Evolutionary conservation across 2,888 invertebrate genomes (phyloP).

Genomic region (Gerris lacustris): DNA sequence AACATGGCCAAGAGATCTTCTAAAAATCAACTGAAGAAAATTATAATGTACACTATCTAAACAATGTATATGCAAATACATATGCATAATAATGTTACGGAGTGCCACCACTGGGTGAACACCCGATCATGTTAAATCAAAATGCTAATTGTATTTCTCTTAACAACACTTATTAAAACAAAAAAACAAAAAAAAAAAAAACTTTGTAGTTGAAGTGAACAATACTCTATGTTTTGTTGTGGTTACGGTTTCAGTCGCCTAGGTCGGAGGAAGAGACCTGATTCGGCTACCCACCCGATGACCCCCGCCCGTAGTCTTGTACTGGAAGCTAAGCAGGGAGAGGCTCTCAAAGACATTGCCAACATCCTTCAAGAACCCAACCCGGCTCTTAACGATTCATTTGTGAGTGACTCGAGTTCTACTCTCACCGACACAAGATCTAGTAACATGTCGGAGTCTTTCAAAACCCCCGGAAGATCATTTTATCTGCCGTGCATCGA

Average conservation of each 20-base stretch:
- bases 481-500: slow-evolving; percentile 16
- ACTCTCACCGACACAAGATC: background rate
- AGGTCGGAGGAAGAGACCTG: background rate
- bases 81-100: too few species aligned
- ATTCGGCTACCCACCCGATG: background rate
- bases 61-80: too few species aligned
- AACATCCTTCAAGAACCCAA: background rate
- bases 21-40: too few species aligned
- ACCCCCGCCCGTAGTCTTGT: background rate
- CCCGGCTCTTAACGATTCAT: background rate
- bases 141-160: too few species aligned
- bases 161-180: too few species aligned
- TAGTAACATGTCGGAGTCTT: slow-evolving; percentile 6
- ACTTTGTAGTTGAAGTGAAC: too few species aligned
- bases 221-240: background rate
- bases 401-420: background rate
- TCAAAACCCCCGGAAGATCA: slow-evolving; percentile 23
- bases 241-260: background rate
- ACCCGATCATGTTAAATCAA: too few species aligned
- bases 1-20: too few species aligned
- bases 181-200: too few species aligned
- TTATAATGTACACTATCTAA: too few species aligned
- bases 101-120: too few species aligned
- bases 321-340: background rate
- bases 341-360: background rate